Evolutionary conservation across 2,113 vertebrate species (phyloP).

Genomic region (Pelobates fuscus): DNA sequence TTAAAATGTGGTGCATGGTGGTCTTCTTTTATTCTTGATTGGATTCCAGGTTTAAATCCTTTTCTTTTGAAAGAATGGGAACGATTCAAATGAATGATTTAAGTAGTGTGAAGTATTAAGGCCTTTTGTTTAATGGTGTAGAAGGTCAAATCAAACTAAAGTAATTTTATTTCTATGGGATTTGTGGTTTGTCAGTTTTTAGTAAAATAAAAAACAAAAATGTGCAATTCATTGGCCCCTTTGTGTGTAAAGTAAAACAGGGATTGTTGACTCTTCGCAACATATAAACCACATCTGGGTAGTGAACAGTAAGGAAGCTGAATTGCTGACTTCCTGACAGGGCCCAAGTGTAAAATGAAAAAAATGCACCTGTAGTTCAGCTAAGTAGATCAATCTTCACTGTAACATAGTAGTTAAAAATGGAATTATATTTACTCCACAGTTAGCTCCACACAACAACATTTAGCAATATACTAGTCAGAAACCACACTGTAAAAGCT

Average conservation of each 20-base stretch:
- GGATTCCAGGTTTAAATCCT: neutral
- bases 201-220: neutral
- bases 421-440: too few species aligned
- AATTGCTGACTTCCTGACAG: slow-evolving; percentile 30
- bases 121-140: slow-evolving; percentile 20
- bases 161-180: slow-evolving; percentile 19
- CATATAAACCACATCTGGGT: slow-evolving; percentile 44
- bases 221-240: neutral
- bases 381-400: slow-evolving; percentile 24
- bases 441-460: neutral
- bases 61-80: slow-evolving; percentile 13
- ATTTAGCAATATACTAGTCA: slow-evolving; percentile 6
- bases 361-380: slow-evolving; percentile 27
- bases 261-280: slow-evolving; percentile 1
- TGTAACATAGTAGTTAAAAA: too few species aligned
- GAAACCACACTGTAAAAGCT: too few species aligned
- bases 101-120: slow-evolving; percentile 6
- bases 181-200: slow-evolving; percentile 39
- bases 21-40: too few species aligned
- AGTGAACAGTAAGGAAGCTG: slow-evolving; percentile 21
- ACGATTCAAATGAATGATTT: slow-evolving; percentile 6
- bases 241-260: slow-evolving; percentile 8
- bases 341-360: slow-evolving; percentile 35
- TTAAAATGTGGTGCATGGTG: slow-evolving; percentile 17
- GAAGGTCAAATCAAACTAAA: slow-evolving; percentile 11